Percentiles rank a stretch among this genome's conserved stretches.
phyloP scores from a whole-genome alignment of 1,140 invertebrate species.

The Uloborus diversus region DNA sequence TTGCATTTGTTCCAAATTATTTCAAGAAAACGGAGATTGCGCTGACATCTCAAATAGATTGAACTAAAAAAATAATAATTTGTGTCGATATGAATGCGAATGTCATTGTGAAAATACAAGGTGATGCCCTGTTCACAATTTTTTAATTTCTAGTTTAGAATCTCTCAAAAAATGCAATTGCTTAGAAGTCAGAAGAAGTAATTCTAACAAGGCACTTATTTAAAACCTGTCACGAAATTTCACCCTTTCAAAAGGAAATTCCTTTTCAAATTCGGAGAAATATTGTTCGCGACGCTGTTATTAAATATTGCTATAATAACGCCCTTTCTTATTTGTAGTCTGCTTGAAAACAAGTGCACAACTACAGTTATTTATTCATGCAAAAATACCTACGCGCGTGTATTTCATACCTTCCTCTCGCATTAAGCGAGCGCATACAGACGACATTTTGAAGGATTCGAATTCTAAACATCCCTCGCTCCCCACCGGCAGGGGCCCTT shows the following conservation, averaged over 20 bases:
- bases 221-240: neutral
- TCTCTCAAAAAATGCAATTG: too few species aligned
- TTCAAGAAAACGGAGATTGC: too few species aligned
- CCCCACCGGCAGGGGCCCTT: too few species aligned
- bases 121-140: too few species aligned
- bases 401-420: constrained; percentile 29
- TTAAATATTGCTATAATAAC: neutral
- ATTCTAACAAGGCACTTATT: neutral
- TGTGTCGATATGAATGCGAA: too few species aligned
- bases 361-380: constrained; percentile 33
- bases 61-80: too few species aligned
- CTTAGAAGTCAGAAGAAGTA: neutral
- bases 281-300: neutral
- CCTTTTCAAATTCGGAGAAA: neutral
- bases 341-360: constrained; percentile 33
- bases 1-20: too few species aligned
- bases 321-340: constrained; percentile 26
- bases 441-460: too few species aligned
- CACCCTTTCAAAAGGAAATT: neutral
- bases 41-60: too few species aligned
- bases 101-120: too few species aligned
- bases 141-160: too few species aligned
- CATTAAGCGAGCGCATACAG: neutral
- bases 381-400: constrained; percentile 13
- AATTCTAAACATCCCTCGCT: too few species aligned